phyloP scores from a whole-genome alignment of 2,113 vertebrate species.

The Mugil cephalus region DNA sequence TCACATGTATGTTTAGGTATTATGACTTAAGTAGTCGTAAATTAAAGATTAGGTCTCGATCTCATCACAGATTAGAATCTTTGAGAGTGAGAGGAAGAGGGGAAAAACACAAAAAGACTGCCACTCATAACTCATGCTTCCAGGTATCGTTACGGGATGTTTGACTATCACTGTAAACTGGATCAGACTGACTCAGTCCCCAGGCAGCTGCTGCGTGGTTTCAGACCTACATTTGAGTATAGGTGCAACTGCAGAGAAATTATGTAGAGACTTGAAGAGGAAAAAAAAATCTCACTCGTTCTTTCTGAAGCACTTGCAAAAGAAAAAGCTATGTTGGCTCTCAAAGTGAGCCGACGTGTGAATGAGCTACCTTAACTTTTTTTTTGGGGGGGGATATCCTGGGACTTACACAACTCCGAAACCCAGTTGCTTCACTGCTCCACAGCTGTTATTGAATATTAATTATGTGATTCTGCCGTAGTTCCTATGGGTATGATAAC shows the following conservation, averaged over 20 bases:
- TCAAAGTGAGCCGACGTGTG: slow-evolving; percentile 35
- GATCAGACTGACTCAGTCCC: slow-evolving; percentile 49
- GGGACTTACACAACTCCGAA: slow-evolving; percentile 41
- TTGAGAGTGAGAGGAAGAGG: background rate
- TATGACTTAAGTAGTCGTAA: slow-evolving; percentile 51
- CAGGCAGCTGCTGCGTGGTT: slow-evolving; percentile 54
- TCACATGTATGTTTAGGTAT: slow-evolving; percentile 59
- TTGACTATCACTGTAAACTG: slow-evolving; percentile 51
- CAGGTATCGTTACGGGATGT: slow-evolving; percentile 49
- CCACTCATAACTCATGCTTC: slow-evolving; percentile 66
- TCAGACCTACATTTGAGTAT: slow-evolving; percentile 43
- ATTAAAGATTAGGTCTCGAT: slow-evolving; percentile 37
- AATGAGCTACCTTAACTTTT: slow-evolving; percentile 43
- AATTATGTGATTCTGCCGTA: slow-evolving; percentile 71
- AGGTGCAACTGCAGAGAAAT: slow-evolving; percentile 19
- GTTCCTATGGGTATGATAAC: slow-evolving; percentile 75
- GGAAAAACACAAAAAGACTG: slow-evolving; percentile 50
- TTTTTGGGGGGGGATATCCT: slow-evolving; percentile 7
- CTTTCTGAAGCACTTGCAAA: slow-evolving; percentile 65
- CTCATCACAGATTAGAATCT: slow-evolving; percentile 45
- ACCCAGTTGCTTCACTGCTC: slow-evolving; percentile 52
- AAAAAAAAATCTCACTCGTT: slow-evolving; percentile 23
- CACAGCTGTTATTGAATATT: slow-evolving; percentile 68
- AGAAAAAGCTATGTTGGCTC: slow-evolving; percentile 43
- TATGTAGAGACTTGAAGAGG: slow-evolving; percentile 22